These are phyloP conservation scores for Petroica traversi DNA, from an alignment of 2,113 vertebrate species.

Conservation along the genomic window DNA sequence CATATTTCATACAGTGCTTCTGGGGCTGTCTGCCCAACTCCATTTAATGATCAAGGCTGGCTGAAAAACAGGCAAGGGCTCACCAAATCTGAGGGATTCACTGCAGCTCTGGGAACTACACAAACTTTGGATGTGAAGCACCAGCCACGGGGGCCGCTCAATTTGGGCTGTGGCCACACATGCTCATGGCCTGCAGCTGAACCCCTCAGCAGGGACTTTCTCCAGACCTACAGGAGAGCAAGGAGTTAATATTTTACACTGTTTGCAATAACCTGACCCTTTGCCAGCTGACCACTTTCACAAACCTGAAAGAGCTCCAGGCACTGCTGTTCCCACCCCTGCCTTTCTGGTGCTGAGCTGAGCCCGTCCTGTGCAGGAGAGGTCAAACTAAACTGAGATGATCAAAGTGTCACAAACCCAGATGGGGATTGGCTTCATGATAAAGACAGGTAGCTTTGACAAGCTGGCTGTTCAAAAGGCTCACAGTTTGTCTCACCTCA, in stretches of 20 bases:
- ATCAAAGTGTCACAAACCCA: background rate
- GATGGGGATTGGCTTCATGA: background rate
- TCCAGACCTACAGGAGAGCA: background rate
- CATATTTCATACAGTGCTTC: background rate
- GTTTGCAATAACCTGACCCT: background rate
- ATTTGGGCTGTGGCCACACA: background rate
- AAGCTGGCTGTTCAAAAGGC: background rate
- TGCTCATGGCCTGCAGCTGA: background rate
- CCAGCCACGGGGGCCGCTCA: background rate
- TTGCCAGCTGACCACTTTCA: background rate
- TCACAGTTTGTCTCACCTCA: background rate
- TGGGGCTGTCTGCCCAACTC: background rate
- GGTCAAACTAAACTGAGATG: background rate
- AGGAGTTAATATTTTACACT: background rate
- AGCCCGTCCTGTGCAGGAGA: rapidly evolving
- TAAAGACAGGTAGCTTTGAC: background rate
- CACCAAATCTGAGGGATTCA: background rate
- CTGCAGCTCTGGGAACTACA: background rate
- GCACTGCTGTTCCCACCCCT: background rate
- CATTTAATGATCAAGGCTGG: background rate
- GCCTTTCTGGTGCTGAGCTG: background rate
- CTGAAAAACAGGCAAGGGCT: background rate
- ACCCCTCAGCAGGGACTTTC: background rate
- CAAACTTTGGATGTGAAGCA: background rate
- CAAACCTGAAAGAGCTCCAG: background rate